phyloP scores from a whole-genome alignment of 2,797 vertebrate species.

The Rhadinocentrus ornatus region DNA sequence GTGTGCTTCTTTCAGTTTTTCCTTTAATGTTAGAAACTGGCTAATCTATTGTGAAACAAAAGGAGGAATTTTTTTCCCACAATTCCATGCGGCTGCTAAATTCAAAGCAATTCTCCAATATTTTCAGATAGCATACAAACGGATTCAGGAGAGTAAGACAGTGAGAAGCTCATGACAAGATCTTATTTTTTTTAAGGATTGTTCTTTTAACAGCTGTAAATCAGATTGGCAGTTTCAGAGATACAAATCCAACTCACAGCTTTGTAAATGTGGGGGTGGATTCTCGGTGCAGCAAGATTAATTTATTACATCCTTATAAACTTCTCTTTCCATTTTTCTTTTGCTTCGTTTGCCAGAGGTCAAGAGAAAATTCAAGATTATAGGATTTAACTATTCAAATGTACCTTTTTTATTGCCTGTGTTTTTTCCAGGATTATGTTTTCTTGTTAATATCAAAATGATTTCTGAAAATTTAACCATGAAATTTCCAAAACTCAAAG shows the following conservation, averaged over 20 bases:
- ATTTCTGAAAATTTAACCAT: conserved; percentile 2
- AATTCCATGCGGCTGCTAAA: background rate
- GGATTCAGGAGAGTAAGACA: too few relatives aligned
- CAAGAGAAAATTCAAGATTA: background rate
- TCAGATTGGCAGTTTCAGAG: background rate
- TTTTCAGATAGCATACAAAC: too few relatives aligned
- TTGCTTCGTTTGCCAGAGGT: background rate
- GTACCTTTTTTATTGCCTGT: background rate
- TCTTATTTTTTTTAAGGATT: background rate
- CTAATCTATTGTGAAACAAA: too few relatives aligned
- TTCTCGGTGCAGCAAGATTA: background rate
- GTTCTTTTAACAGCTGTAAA: background rate
- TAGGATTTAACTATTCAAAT: too few relatives aligned
- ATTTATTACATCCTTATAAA: background rate
- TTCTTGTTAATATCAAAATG: background rate
- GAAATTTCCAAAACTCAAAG: background rate
- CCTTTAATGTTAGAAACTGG: background rate
- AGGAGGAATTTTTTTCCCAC: background rate
- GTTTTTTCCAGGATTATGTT: background rate
- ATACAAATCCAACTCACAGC: background rate
- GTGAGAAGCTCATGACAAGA: too few relatives aligned
- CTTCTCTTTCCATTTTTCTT: background rate
- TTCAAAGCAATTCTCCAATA: background rate
- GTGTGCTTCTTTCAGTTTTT: background rate
- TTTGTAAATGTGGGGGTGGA: too few relatives aligned